These are phyloP conservation scores for Neogobius melanostomus DNA, from an alignment of 2,113 vertebrate genomes.

Conservation along the genomic window DNA sequence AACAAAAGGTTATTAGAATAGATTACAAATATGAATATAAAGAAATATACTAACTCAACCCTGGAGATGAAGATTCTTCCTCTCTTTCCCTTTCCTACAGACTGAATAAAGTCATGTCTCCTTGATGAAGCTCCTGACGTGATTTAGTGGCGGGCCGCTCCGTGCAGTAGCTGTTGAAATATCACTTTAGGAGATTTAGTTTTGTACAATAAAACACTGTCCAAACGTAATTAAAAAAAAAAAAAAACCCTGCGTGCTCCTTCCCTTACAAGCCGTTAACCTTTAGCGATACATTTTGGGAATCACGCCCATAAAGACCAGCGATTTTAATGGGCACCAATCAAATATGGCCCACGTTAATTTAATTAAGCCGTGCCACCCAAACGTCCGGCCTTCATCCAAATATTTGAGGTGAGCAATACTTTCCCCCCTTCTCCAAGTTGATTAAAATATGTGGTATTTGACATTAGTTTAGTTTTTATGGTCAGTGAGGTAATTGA, in stretches of 20 bases:
- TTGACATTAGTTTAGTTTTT: constrained; percentile 82
- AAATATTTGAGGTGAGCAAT: constrained; percentile 73
- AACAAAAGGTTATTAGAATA: not conserved
- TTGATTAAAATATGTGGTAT: constrained; percentile 83
- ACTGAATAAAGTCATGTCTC: constrained; percentile 67
- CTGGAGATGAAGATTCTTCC: constrained; percentile 5
- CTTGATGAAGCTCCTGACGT: constrained; percentile 55
- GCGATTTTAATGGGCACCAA: constrained; percentile 79
- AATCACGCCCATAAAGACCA: constrained; percentile 69
- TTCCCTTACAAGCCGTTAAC: constrained; percentile 72
- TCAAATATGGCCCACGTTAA: constrained; percentile 75
- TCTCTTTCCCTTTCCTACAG: constrained; percentile 45
- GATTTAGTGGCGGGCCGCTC: constrained; percentile 59
- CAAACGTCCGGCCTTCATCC: constrained; percentile 72
- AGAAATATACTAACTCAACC: no score
- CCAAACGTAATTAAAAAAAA: constrained; percentile 73
- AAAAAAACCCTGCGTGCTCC: constrained; percentile 25
- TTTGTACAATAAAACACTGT: constrained; percentile 78
- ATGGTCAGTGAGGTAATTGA: constrained; percentile 76
- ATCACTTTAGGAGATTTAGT: constrained; percentile 71
- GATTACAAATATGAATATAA: no score
- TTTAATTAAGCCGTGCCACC: constrained; percentile 77
- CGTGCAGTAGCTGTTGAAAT: constrained; percentile 63
- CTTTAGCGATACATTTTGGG: constrained; percentile 74
- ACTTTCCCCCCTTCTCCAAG: constrained; percentile 66